Base-by-base conservation (phyloP, 1,140 invertebrate species). In the Spodoptera frugiperda region DNA sequence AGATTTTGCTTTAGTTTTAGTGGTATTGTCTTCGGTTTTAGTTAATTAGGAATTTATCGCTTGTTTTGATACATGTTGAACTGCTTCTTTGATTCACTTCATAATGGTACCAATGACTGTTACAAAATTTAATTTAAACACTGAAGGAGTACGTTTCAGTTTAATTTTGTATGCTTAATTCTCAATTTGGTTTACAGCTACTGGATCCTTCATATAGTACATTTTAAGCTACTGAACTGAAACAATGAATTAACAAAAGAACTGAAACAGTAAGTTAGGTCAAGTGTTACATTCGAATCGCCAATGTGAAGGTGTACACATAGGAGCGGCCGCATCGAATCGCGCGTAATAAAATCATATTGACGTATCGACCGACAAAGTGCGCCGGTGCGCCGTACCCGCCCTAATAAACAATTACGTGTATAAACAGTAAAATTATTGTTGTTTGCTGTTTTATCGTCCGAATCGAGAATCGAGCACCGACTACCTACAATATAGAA, bases 331-430 rank as follows among this genome's bases (percentile, higher is more conserved):
- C 83, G 86, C 46, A 86, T 86, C 89, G 88, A 91, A 91, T 91
- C 78, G 82, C 44, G 9, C 70, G 88, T 78, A 82, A 84, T 91
- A 90, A 91, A 89, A 81, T 75, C 82, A 79, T 79, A 78, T 79
- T 86, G 85, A 83, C 78, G 87, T 72, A 67, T 70, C 70, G 55
- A 72, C 82, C 86, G 83, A 88, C 89, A 89, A 89, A 91, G 87
- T 74, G 30, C 73, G 76, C 78, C 81, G 12, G 51, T 21, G 54
- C 46, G 59, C 77, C 78, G 77, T 49, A 73, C 63, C 78, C 81
- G 80, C 78, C 82, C 87, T 89, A 88, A 89, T 89, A 91, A 91
- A 90, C 87, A 90, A 91, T 91, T 89, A 90, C 83, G 79, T 78
- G 82, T 87, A 87, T 88, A 90, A 89, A 90, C 85, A 89, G 80